phyloP scores from a whole-genome alignment of 2,888 invertebrate genomes.

The Acanthosepion pharaonis region DNA sequence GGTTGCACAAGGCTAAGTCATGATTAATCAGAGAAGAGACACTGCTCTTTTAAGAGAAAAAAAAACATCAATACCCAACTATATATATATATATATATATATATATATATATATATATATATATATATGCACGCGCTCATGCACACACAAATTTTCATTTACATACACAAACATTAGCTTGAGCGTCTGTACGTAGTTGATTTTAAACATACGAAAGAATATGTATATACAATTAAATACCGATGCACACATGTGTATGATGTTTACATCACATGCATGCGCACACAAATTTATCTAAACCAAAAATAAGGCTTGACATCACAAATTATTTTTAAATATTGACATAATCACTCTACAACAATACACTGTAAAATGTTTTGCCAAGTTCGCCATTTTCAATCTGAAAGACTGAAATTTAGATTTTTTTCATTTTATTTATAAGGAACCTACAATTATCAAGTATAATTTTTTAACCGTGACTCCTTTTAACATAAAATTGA shows the following conservation, averaged over 20 bases:
- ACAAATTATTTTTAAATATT: neutral
- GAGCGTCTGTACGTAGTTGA: neutral
- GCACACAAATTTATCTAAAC: neutral
- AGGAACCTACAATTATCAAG: no score
- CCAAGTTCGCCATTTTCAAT: neutral
- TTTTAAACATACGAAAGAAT: neutral
- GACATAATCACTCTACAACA: neutral
- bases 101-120: conserved; percentile 37
- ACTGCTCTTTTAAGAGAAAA: neutral
- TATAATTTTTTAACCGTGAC: no score
- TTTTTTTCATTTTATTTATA: no score
- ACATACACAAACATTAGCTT: neutral
- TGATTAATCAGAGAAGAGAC: neutral
- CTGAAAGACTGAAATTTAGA: neutral
- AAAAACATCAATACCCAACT: neutral
- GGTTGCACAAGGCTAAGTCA: neutral
- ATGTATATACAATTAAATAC: neutral
- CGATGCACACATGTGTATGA: neutral
- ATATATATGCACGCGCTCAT: neutral
- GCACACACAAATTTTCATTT: no score
- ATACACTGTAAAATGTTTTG: neutral
- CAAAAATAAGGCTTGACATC: neutral
- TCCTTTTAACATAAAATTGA: neutral
- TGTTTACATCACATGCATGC: neutral
- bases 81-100: neutral